Evolutionary conservation across 2,888 invertebrate species (phyloP).

Genomic region (Xestia xanthographa): DNA sequence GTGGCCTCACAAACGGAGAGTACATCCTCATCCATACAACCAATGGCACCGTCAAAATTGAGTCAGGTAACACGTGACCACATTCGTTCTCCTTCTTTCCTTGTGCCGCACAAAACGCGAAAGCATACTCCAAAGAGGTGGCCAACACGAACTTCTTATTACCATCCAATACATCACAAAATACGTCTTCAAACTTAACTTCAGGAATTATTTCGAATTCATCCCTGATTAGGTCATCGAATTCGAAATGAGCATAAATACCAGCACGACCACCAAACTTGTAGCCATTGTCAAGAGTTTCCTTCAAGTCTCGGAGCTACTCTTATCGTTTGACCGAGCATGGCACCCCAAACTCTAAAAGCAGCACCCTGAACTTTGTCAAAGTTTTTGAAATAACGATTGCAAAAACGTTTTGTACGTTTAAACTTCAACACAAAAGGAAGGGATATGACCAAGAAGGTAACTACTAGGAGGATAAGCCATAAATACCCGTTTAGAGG

Average conservation of each 20-base stretch:
- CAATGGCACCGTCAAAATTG: conserved; percentile 80
- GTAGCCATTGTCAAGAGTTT: conserved; percentile 77
- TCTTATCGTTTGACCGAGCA: conserved; percentile 80
- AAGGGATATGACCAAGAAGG: conserved; percentile 76
- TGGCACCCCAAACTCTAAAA: conserved; percentile 80
- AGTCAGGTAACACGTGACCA: conserved; percentile 80
- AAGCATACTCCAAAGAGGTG: conserved; percentile 80
- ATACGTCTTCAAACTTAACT: conserved; percentile 75
- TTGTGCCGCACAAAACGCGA: conserved; percentile 76
- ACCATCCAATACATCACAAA: conserved; percentile 76
- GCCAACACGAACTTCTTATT: conserved; percentile 79
- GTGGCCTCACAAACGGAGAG: conserved; percentile 75
- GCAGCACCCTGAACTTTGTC: conserved; percentile 74
- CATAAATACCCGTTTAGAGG: conserved; percentile 82
- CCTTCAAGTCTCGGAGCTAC: conserved; percentile 77
- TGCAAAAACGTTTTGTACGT: conserved; percentile 73
- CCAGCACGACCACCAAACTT: conserved; percentile 80
- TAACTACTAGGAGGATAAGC: conserved; percentile 76
- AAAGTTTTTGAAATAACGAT: conserved; percentile 75
- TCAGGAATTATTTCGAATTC: conserved; percentile 78
- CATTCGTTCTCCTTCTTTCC: conserved; percentile 81
- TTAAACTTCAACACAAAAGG: conserved; percentile 76
- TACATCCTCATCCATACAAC: conserved; percentile 81
- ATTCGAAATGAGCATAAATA: conserved; percentile 79
- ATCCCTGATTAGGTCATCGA: conserved; percentile 77